These are phyloP conservation scores for Leptocoma aspasia DNA, from an alignment of 2,113 vertebrate genomes.

Conservation along the genomic window DNA sequence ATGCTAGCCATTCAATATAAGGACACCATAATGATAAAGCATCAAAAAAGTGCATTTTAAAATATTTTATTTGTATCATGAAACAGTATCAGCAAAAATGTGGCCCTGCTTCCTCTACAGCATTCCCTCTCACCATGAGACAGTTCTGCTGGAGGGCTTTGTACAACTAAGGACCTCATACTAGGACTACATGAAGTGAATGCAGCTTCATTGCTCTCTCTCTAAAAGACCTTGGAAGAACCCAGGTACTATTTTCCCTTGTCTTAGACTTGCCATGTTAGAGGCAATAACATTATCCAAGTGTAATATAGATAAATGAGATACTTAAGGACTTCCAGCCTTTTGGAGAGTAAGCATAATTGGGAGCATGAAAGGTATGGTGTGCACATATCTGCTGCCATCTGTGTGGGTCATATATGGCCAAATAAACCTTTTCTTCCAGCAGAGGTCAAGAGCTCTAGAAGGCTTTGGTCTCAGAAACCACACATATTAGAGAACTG, in stretches of 20 bases:
- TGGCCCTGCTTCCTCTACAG: background rate
- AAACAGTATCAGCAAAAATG: background rate
- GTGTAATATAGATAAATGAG: background rate
- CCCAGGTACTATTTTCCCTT: background rate
- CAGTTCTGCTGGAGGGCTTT: background rate
- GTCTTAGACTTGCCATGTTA: background rate
- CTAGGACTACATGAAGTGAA: background rate
- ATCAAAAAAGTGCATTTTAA: fast-evolving
- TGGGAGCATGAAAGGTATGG: background rate
- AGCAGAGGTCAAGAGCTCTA: background rate
- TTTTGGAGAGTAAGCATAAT: background rate
- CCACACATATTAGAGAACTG: background rate
- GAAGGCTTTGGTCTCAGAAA: background rate
- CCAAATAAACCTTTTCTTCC: background rate
- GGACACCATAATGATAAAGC: background rate
- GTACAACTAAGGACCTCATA: background rate
- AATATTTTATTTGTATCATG: background rate
- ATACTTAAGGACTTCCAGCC: background rate
- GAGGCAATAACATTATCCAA: background rate
- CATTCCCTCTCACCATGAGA: background rate
- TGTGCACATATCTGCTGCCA: background rate
- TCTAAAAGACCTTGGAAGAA: background rate
- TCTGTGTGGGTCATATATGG: background rate
- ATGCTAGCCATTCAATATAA: background rate
- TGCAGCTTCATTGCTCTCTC: background rate